Conservation (phyloP, 35 echinoderm and acorn worm species). For the Chiridota heheva region DNA sequence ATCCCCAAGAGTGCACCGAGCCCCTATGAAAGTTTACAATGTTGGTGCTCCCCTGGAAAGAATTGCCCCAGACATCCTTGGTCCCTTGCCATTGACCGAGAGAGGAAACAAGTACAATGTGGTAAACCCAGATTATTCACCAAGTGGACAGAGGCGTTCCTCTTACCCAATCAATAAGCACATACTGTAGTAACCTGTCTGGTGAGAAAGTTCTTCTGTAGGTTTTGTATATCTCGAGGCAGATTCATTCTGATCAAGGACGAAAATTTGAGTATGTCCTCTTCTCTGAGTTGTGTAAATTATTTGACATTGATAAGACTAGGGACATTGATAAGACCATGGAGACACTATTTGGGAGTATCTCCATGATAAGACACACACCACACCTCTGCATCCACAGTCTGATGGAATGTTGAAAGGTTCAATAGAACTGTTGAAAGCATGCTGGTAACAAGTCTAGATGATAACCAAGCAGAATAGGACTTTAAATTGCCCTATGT, state of each 20-base stretch:
- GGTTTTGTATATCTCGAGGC: constrained; percentile 32
- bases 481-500: neutral
- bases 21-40: constrained; percentile 13
- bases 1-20: neutral
- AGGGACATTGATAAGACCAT: too few species aligned
- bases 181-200: constrained; percentile 25
- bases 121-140: constrained; percentile 64
- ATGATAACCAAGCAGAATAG: constrained; percentile 2
- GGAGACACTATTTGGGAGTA: too few species aligned
- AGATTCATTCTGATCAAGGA: too few species aligned
- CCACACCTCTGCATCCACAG: constrained; percentile 5
- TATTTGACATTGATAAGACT: constrained; percentile 34
- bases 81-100: neutral
- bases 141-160: constrained; percentile 60
- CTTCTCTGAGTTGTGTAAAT: constrained; percentile 10
- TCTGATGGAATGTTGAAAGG: too few species aligned
- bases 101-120: too few species aligned
- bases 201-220: constrained; percentile 47
- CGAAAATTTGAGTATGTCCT: constrained; percentile 40
- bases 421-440: too few species aligned
- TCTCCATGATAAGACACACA: too few species aligned
- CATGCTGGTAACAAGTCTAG: constrained; percentile 23
- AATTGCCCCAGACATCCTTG: constrained; percentile 57
- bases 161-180: constrained; percentile 51
- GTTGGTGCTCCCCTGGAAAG: constrained; percentile 24